Evolutionary conservation across 1,140 invertebrate species (phyloP), one percentile per base, ranked within the genome.

Genomic region (Latrodectus geometricus): DNA sequence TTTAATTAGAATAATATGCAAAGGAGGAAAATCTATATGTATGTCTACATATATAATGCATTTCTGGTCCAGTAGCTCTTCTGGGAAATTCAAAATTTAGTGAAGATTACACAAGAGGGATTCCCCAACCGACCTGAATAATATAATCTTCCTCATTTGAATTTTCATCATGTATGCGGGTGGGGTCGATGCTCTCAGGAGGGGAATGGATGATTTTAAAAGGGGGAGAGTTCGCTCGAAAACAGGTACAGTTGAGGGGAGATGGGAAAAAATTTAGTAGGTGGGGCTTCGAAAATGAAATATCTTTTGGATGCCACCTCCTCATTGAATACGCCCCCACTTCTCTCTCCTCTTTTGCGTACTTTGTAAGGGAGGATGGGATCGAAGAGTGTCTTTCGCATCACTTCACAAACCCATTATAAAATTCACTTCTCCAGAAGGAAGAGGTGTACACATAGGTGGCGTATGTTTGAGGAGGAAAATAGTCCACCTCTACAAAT

Each of bases 101-200:
- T 49, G 15, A 65, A 74, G 70, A 83, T 83, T 74, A 74, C 70
- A 65, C 23, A 23, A 21, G 78, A 56, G 68, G 56, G 74, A 11
- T 21, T 12, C 14, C 68, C 50, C 79, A n/a, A 20, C 77, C 14
- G 21, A 61, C 8, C 11, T 50, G 50, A 52, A 79, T 79, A 81
- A 81, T 81, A 23, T n/a, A 52, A 15, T 54, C 17, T 23, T 48
- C 35, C 82, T 76, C 82, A 84, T 84, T 84, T 84, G 82, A 84
- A 84, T 84, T 84, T 76, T 61, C 61, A 76, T 84, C 82, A 75
- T 84, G 70, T 75, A 76, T 68, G 73, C 56, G 72, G 81, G 81
- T 52, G 35, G 81, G 80, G 79, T 81, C 68, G 68, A 81, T 65
- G 80, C 69, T 74, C 70, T 65, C n/a, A 35, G 49, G 73, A 75